A percentile compares a stretch with the other conserved stretches of the same genome.
Conservation (phyloP, 2,113 vertebrate species). For the Pogonocichla stellata region DNA sequence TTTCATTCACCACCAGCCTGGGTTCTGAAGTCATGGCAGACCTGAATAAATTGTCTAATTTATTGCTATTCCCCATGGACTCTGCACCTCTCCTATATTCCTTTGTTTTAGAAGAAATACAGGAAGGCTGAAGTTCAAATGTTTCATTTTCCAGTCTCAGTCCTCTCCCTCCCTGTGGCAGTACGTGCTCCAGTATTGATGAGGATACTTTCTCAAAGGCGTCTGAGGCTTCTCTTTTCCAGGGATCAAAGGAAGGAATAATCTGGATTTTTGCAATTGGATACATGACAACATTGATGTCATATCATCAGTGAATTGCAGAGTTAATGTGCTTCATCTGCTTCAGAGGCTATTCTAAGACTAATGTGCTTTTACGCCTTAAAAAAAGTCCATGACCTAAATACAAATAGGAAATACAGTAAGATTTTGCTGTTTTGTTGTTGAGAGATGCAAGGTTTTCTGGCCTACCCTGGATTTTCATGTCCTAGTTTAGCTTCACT, state of each 20-base stretch:
- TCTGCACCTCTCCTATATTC: neutral
- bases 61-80: neutral
- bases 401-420: neutral
- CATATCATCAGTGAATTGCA: neutral
- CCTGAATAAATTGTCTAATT: neutral
- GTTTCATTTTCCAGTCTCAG: neutral
- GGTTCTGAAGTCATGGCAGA: neutral
- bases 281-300: neutral
- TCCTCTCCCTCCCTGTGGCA: neutral
- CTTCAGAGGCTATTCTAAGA: constrained; percentile 22
- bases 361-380: constrained; percentile 4
- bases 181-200: neutral
- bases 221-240: neutral
- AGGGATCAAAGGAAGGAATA: constrained; percentile 29
- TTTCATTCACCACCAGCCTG: neutral
- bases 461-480: neutral
- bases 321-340: constrained; percentile 17
- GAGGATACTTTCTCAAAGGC: constrained; percentile 19
- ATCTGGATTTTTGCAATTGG: constrained; percentile 34
- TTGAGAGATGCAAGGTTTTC: neutral
- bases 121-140: neutral
- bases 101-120: neutral
- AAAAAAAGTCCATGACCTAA: constrained; percentile 24
- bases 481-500: neutral
- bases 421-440: neutral